Percentiles rank a stretch among this genome's conserved stretches.
Conservation (phyloP, 2,888 invertebrate genomes). For the Oscheius sp. region DNA sequence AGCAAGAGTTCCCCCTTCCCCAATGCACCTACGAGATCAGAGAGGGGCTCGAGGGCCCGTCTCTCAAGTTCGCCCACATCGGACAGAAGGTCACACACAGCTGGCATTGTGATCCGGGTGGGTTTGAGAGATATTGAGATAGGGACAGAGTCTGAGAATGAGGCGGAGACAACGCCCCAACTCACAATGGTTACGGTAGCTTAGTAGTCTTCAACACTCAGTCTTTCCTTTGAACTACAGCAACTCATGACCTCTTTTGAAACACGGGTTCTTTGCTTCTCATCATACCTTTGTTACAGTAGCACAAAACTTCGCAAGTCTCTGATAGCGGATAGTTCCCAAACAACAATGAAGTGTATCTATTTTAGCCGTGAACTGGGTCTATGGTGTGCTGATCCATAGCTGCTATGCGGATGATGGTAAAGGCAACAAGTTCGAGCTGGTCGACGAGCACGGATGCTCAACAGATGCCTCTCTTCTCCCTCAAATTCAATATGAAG, state of each 20-base stretch:
- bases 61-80: constrained; percentile 58
- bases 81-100: constrained; percentile 69
- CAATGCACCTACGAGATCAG: constrained; percentile 69
- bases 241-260: too few relatives aligned
- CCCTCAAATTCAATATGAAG: constrained; percentile 61
- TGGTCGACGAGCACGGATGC: constrained; percentile 72
- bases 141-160: not conserved
- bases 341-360: not conserved
- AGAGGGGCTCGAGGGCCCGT: constrained; percentile 58
- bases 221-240: too few relatives aligned
- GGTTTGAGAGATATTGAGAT: not conserved
- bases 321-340: not conserved
- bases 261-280: too few relatives aligned
- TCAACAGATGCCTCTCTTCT: constrained; percentile 66
- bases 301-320: too few relatives aligned
- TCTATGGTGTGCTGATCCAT: constrained; percentile 72
- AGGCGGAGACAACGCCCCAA: not conserved
- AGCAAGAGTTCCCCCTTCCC: constrained; percentile 70
- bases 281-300: too few relatives aligned
- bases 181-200: not conserved
- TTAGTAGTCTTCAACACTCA: too few relatives aligned
- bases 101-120: constrained; percentile 71
- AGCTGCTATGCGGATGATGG: constrained; percentile 73
- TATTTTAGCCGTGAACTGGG: constrained; percentile 62
- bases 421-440: constrained; percentile 71